Conservation (phyloP, 1,140 invertebrate species). For the Brachionus asplanchnoidis region DNA sequence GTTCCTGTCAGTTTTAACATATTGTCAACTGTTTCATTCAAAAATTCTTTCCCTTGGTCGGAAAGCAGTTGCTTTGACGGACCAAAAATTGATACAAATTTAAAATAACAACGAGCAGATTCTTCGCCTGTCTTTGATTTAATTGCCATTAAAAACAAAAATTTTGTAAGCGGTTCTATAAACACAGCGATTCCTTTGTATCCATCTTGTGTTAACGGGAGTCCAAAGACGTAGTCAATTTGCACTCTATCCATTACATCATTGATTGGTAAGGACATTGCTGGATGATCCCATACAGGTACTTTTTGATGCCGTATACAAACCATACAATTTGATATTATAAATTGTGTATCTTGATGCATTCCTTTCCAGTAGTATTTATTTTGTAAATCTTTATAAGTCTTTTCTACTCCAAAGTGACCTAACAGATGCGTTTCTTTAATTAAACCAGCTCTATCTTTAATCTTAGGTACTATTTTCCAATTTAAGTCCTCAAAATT, state of each 20-base stretch:
- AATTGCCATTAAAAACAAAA: background rate
- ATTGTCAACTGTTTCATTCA: background rate
- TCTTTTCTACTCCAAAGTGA: slow-evolving; percentile 26
- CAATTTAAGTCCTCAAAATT: background rate
- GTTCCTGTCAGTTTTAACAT: background rate
- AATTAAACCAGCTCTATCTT: background rate
- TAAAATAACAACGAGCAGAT: slow-evolving; percentile 2
- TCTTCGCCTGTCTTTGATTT: slow-evolving; percentile 18
- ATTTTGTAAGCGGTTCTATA: slow-evolving; percentile 1
- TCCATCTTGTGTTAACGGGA: slow-evolving; percentile 1
- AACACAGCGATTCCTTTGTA: background rate
- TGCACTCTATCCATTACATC: slow-evolving; percentile 2
- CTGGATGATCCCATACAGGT: background rate
- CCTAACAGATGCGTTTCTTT: background rate
- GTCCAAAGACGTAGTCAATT: slow-evolving; percentile 5
- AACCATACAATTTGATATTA: background rate
- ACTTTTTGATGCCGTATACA: background rate
- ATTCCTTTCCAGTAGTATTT: slow-evolving; percentile 28
- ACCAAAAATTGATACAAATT: background rate
- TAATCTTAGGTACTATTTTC: background rate
- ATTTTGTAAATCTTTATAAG: background rate
- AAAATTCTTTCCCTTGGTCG: slow-evolving; percentile 29
- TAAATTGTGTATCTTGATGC: background rate
- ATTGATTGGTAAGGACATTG: background rate
- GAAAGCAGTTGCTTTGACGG: slow-evolving; percentile 9